These are phyloP conservation scores for Pseudocheirus occidentalis DNA, from an alignment of 2,797 vertebrate genomes.

Conservation along the genomic window DNA sequence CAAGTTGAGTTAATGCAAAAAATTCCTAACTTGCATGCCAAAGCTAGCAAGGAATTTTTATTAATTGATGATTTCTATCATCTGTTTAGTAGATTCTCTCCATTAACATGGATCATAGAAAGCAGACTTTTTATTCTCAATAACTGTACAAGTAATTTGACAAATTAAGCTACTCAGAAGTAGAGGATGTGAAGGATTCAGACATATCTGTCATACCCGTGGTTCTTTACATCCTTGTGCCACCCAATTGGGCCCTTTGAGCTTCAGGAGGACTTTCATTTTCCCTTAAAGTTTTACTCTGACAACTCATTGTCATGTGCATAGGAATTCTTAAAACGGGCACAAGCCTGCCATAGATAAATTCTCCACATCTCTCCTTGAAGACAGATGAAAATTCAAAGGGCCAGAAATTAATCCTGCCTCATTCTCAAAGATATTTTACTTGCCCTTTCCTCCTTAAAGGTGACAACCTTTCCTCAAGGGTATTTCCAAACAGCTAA, in stretches of 20 bases:
- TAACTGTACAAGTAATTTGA: not conserved
- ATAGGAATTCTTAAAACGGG: not conserved
- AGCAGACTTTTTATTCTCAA: constrained; percentile 9
- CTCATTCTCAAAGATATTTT: not conserved
- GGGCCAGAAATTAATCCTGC: not conserved
- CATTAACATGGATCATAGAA: not conserved
- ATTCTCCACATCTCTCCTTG: not conserved
- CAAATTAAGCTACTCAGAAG: not conserved
- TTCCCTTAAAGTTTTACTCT: not conserved
- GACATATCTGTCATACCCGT: not conserved
- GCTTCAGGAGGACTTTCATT: not conserved
- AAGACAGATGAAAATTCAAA: too few relatives aligned
- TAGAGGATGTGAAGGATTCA: constrained; percentile 7
- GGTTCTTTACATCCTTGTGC: not conserved
- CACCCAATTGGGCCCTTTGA: not conserved
- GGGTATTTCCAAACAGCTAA: not conserved
- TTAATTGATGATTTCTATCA: not conserved
- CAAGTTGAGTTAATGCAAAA: not conserved
- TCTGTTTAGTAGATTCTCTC: not conserved
- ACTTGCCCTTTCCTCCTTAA: not conserved
- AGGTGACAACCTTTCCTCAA: not conserved
- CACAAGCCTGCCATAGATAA: not conserved
- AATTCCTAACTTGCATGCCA: not conserved
- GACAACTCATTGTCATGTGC: not conserved
- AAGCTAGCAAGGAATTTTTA: not conserved